Evolutionary conservation across 2,888 invertebrate species (phyloP).

Genomic region (Eristalis intricaria): DNA sequence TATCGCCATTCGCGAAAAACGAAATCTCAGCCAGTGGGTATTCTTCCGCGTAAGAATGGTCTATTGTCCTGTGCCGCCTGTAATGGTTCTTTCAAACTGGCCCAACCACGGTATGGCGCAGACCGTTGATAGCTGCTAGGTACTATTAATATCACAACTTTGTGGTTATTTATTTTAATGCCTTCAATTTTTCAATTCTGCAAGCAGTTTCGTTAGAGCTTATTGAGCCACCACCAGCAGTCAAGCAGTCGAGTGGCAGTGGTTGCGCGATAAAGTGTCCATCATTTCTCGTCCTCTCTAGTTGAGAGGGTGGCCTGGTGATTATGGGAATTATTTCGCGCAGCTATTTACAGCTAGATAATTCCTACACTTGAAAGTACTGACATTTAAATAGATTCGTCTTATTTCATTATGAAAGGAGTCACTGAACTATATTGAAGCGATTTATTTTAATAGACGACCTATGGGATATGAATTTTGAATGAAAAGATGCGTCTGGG

Average conservation of each 20-base stretch:
- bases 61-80: constrained; percentile 53
- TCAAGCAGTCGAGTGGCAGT: background rate
- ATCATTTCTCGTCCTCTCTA: constrained; percentile 62
- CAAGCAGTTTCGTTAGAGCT: constrained; percentile 61
- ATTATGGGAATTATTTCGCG: constrained; percentile 65
- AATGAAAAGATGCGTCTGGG: background rate
- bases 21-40: constrained; percentile 54
- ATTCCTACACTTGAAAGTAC: constrained; percentile 73
- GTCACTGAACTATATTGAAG: constrained; percentile 67
- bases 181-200: constrained; percentile 73
- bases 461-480: background rate
- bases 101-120: constrained; percentile 19
- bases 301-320: constrained; percentile 25
- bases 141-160: constrained; percentile 72
- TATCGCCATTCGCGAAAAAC: constrained; percentile 60
- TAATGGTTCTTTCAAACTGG: constrained; percentile 40
- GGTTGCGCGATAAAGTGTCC: constrained; percentile 62
- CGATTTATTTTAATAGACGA: constrained; percentile 46
- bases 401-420: constrained; percentile 70
- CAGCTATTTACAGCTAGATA: constrained; percentile 70
- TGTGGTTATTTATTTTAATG: constrained; percentile 74
- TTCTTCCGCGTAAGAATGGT: constrained; percentile 58
- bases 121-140: constrained; percentile 18
- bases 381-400: constrained; percentile 73
- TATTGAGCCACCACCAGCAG: constrained; percentile 48